Base-by-base conservation (phyloP, 2,888 invertebrate genomes). In the Drosophila eohydei region DNA sequence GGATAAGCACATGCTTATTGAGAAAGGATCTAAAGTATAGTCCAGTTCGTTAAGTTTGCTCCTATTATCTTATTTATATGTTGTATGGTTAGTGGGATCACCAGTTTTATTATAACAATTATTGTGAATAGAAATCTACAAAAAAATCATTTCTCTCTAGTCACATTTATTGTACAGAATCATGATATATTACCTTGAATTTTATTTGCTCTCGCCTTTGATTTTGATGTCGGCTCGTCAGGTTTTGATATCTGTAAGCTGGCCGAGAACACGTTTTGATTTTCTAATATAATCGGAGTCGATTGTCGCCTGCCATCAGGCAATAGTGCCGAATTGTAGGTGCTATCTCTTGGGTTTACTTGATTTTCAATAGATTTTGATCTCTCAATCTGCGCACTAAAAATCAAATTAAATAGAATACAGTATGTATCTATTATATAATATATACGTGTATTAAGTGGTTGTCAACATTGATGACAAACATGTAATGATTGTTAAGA, bases 181-280 rank as follows among this genome's bases (percentile, higher is more conserved):
- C 12, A n/a, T 46, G 14, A 32, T 7, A n/a, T 46, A 9, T 28
- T 50, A 70, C 58, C 74, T 58, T 63, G 60, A 2, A 94, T 92
- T 82, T 95, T 94, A 85, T 95, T 95, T 78, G 72, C 60, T n/a
- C 74, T 75, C 30, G 55, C 7, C 32, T 12, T 66, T 30, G 60
- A 51, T 94, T 43, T 44, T 6, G 30, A 8, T 5, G 59, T 5
- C 9, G 44, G 36, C 16, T 80, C 86, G 62, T 88, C 78, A 61
- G 90, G 91, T 50, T 89, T 85, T n/a, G 97, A 96, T 93, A 97
- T 96, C 89, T 96, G 96, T 41, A 97, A 94, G 75, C 96, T 96
- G 1, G 97, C 97, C 0, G 96, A 96, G 83, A 97, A 96, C 63
- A 96, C 95, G 77, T 65, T 75, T 8, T 38, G 95, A 82, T 94